Percentiles rank a stretch among this genome's conserved stretches.
Conservation (phyloP, 1,140 invertebrate species). For the Apolygus lucorum region DNA sequence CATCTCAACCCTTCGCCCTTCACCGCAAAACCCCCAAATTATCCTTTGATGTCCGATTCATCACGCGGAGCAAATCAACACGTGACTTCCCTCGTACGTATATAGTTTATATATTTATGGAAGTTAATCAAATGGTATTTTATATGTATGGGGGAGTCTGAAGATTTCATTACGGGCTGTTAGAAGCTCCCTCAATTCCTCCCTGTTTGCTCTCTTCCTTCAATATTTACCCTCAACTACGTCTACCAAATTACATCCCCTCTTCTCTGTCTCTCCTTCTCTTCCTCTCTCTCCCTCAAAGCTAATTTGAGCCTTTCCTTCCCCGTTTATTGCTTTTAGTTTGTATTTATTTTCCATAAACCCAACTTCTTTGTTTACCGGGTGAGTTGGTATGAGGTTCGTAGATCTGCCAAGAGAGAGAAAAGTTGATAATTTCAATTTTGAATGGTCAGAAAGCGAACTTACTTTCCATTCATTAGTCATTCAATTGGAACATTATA, state of each 20-base stretch:
- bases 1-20: no score
- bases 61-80: neutral
- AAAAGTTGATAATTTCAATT: no score
- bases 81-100: neutral
- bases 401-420: no score
- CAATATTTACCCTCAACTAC: neutral
- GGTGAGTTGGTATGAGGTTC: no score
- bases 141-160: slow-evolving; percentile 4
- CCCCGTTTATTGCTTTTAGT: slow-evolving; percentile 8
- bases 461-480: no score
- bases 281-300: slow-evolving; percentile 9
- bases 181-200: neutral
- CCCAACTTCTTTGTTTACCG: neutral
- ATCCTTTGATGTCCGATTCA: neutral
- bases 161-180: slow-evolving; percentile 12
- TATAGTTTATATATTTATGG: neutral
- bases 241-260: slow-evolving; percentile 12
- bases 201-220: slow-evolving; percentile 8
- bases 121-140: slow-evolving; percentile 3
- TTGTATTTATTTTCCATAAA: slow-evolving; percentile 13
- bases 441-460: no score
- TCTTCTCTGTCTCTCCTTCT: neutral
- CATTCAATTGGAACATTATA: no score
- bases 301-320: neutral
- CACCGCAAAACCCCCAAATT: no score